These are phyloP conservation scores for Volucella zonaria DNA, from an alignment of 2,888 invertebrate species.

Conservation along the genomic window DNA sequence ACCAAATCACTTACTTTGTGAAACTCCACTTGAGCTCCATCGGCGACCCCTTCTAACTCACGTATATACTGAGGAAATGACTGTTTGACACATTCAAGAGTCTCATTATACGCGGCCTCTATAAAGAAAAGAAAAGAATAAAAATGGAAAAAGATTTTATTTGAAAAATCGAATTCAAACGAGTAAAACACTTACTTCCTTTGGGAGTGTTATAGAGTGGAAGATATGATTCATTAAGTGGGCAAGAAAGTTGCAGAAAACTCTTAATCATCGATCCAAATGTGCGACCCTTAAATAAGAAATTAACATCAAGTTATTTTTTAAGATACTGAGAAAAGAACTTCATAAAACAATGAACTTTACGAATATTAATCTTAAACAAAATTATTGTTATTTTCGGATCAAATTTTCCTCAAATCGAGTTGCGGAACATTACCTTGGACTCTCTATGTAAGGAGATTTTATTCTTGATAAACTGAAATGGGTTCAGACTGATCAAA, in stretches of 20 bases:
- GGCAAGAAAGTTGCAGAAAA: slow-evolving; percentile 85
- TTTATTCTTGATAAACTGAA: no score
- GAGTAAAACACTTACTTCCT: slow-evolving; percentile 83
- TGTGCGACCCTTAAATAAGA: slow-evolving; percentile 88
- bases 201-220: slow-evolving; percentile 88
- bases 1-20: slow-evolving; percentile 85
- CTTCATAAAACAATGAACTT: no score
- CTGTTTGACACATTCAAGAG: slow-evolving; percentile 86
- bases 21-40: slow-evolving; percentile 92
- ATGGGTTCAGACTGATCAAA: no score
- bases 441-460: no score
- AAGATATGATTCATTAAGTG: slow-evolving; percentile 87
- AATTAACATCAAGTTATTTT: slow-evolving; percentile 18
- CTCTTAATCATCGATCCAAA: slow-evolving; percentile 89
- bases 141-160: neutral
- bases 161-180: neutral
- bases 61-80: slow-evolving; percentile 92
- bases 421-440: no score
- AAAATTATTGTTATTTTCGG: no score
- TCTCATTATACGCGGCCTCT: slow-evolving; percentile 88
- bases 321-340: neutral
- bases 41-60: slow-evolving; percentile 92
- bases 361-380: no score
- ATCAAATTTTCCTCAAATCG: no score
- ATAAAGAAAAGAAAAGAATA: slow-evolving; percentile 32